phyloP scores from a whole-genome alignment of 1,140 invertebrate genomes.

The Drosophila littoralis region DNA sequence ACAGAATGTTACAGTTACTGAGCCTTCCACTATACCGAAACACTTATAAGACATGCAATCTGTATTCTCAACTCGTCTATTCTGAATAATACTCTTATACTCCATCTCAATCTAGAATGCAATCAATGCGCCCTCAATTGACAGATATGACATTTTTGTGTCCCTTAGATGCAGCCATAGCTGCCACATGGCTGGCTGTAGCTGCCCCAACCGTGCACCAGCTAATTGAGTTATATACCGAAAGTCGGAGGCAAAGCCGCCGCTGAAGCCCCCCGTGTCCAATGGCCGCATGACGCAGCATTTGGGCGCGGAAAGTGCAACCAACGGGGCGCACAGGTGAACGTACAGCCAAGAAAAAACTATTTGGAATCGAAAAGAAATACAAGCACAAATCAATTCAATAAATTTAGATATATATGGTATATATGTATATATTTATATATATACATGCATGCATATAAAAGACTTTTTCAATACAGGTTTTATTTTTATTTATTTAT shows the following conservation, averaged over 20 bases:
- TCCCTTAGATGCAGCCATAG: constrained; percentile 3
- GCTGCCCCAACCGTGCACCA: constrained; percentile 15
- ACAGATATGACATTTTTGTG: constrained; percentile 19
- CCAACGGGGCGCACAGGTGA: constrained; percentile 40
- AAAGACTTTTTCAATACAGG: constrained; percentile 61
- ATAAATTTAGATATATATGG: constrained; percentile 42
- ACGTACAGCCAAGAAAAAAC: constrained; percentile 20
- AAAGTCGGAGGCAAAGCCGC: constrained; percentile 33
- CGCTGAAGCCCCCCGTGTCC: constrained; percentile 11
- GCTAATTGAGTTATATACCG: constrained; percentile 74
- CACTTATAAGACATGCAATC: too few species aligned
- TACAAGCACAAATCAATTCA: constrained; percentile 64
- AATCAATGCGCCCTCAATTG: not conserved
- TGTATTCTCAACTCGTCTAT: too few species aligned
- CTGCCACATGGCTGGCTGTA: not conserved
- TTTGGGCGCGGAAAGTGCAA: constrained; percentile 48
- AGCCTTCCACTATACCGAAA: too few species aligned
- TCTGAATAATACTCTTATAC: not conserved
- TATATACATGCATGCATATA: not conserved
- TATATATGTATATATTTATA: not conserved
- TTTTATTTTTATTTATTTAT: constrained; percentile 32
- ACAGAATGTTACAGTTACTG: too few species aligned
- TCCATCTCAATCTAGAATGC: not conserved
- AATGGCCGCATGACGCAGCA: constrained; percentile 60
- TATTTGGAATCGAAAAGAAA: constrained; percentile 59